phyloP scores from a whole-genome alignment of 2,113 vertebrate species.

The Pollachius pollachius region DNA sequence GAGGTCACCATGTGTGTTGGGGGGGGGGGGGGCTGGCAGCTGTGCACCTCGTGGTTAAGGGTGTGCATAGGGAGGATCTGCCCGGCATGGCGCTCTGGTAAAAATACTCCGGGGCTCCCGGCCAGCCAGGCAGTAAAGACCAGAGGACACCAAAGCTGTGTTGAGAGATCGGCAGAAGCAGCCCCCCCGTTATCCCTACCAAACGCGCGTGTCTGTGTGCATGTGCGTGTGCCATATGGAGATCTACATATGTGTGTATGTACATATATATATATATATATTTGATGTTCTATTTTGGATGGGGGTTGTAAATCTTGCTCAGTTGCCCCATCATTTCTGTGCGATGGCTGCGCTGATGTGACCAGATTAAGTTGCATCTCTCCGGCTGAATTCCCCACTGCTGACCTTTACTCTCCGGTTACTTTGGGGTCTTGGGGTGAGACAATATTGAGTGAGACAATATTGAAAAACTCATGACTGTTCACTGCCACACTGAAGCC shows the following conservation, averaged over 20 bases:
- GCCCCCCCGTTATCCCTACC: not conserved
- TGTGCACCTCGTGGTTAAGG: conserved; percentile 47
- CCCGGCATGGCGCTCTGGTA: conserved; percentile 34
- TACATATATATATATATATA: too few relatives aligned
- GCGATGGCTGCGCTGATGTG: too few relatives aligned
- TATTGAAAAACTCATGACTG: too few relatives aligned
- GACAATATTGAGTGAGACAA: too few relatives aligned
- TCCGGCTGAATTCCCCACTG: too few relatives aligned
- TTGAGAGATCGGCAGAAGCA: conserved; percentile 37
- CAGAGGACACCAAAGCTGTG: conserved; percentile 58
- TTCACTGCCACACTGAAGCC: too few relatives aligned
- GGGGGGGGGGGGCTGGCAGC: conserved; percentile 46
- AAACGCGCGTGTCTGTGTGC: not conserved
- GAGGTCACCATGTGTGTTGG: not conserved
- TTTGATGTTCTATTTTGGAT: too few relatives aligned
- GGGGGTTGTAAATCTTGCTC: too few relatives aligned
- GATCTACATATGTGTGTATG: not conserved
- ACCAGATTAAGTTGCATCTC: too few relatives aligned
- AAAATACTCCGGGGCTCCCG: conserved; percentile 50
- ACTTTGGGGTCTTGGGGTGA: too few relatives aligned
- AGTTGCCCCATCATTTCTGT: too few relatives aligned
- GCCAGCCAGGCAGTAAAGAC: conserved; percentile 35
- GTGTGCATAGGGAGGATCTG: conserved; percentile 50
- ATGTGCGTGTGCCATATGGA: not conserved
- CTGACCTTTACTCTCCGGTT: not conserved